Evolutionary conservation across 1,140 invertebrate genomes (phyloP), one percentile per base, ranked within the genome.

Genomic region (Drosophila lacteicornis): DNA sequence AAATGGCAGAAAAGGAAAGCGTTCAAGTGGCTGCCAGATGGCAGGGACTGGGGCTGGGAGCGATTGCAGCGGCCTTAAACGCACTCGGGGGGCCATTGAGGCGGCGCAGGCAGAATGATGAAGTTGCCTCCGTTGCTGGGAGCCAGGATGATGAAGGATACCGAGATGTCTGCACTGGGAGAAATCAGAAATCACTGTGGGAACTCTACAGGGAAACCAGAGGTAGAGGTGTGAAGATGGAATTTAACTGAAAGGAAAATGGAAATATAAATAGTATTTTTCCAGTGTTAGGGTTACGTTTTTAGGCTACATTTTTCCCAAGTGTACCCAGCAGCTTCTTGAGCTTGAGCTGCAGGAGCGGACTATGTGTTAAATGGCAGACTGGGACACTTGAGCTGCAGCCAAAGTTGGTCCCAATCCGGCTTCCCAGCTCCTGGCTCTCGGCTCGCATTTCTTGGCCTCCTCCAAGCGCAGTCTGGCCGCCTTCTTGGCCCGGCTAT

Each of bases 331-430:
- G 38, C 50, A 42, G 58, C 33, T 12, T 36, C 40, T 51, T 53
- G 40, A 25, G 17, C 36, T 53, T 46, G 51, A 4, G 38, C 47
- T 30, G 22, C 27, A 36, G 51, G 19, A 12, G 40, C 67, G 27
- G 68, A 30, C 69, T 79, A 82, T 82, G 75, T 80, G 88, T 80
- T 91, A 91, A 91, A 91, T 75, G 80, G 83, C 88, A 84, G 83
- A 77, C 88, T 88, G 88, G 88, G 88, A 91, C 87, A 91, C 81
- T 91, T 87, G 86, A 88, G 85, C 78, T 81, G 86, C 82, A 81
- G 79, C 82, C 68, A 85, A 90, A 90, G 79, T 85, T 85, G 75
- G 62, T 61, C 62, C 68, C 66, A 55, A 76, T 57, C 68, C 51
- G 53, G 46, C 55, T 60, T 73, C 62, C 30, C 22, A 19, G 33